These are phyloP conservation scores for Diplazon laetatorius DNA, from an alignment of 2,888 invertebrate genomes.

Conservation along the genomic window DNA sequence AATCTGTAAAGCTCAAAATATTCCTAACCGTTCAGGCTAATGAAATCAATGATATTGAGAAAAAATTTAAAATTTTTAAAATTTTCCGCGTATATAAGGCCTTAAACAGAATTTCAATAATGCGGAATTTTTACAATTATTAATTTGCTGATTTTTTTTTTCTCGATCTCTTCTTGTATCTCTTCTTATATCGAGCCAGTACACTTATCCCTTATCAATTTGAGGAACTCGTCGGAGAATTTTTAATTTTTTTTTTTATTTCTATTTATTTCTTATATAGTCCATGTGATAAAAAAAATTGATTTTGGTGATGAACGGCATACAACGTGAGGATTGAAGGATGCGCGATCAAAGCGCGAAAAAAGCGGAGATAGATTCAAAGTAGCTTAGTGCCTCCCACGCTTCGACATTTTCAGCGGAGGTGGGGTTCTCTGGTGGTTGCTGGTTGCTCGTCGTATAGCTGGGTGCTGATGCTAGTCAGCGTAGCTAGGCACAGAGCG, in stretches of 20 bases:
- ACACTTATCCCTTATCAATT: background rate
- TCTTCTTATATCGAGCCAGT: background rate
- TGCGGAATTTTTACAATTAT: background rate
- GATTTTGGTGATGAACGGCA: conserved; percentile 11
- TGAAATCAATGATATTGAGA: no score
- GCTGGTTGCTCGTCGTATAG: conserved; percentile 56
- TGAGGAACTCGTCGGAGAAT: background rate
- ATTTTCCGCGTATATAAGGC: no score
- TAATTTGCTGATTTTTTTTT: background rate
- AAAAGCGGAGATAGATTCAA: conserved; percentile 66
- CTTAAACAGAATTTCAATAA: no score
- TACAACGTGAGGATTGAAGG: conserved; percentile 24
- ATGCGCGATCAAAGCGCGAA: conserved; percentile 51
- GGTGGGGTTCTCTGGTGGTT: conserved; percentile 71
- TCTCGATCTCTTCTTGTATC: background rate
- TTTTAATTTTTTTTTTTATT: background rate
- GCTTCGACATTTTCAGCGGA: conserved; percentile 73
- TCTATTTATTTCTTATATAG: background rate
- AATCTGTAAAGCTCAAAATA: no score
- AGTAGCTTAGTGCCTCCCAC: conserved; percentile 78
- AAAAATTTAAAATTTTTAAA: no score
- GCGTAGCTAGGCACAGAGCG: conserved; percentile 59
- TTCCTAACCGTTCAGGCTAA: no score
- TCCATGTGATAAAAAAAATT: conserved; percentile 4
- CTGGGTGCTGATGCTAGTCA: conserved; percentile 52